These are phyloP conservation scores for Stegodyphus mimosarum DNA, from an alignment of 1,140 invertebrate species.

Conservation along the genomic window DNA sequence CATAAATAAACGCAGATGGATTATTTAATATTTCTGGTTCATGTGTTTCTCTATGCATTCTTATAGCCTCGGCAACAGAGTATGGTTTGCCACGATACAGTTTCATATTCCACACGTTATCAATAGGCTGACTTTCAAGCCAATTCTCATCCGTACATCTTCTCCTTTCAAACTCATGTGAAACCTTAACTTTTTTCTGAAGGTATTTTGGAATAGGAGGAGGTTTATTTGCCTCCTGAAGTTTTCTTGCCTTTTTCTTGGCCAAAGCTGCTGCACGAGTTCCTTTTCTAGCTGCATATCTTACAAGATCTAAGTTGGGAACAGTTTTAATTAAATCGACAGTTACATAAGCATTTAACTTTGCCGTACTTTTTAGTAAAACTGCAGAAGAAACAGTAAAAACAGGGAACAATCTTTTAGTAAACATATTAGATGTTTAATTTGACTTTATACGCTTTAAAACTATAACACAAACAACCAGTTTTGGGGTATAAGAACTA, in stretches of 20 bases:
- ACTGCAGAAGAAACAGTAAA: neutral
- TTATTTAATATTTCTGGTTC: slow-evolving; percentile 81
- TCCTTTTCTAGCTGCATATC: slow-evolving; percentile 49
- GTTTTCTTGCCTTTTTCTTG: slow-evolving; percentile 30
- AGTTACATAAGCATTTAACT: neutral
- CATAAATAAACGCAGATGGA: slow-evolving; percentile 75
- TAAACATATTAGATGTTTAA: neutral
- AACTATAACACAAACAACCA: too few species aligned
- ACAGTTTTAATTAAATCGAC: neutral
- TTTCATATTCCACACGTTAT: slow-evolving; percentile 75
- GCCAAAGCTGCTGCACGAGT: slow-evolving; percentile 13
- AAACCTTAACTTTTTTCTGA: slow-evolving; percentile 20
- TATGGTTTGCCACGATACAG: slow-evolving; percentile 68
- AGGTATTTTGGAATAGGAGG: slow-evolving; percentile 33
- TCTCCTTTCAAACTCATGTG: slow-evolving; percentile 4
- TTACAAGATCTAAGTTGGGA: slow-evolving; percentile 23
- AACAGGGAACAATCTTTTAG: neutral
- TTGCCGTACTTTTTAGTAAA: neutral
- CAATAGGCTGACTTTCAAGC: slow-evolving; percentile 68
- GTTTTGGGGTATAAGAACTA: too few species aligned
- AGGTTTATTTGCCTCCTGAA: slow-evolving; percentile 19
- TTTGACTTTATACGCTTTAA: too few species aligned
- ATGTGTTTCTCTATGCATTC: slow-evolving; percentile 79
- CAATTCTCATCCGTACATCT: slow-evolving; percentile 53
- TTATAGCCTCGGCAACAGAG: slow-evolving; percentile 78